These are phyloP conservation scores for Botia almorhae DNA, from an alignment of 2,797 vertebrate species.

Conservation along the genomic window DNA sequence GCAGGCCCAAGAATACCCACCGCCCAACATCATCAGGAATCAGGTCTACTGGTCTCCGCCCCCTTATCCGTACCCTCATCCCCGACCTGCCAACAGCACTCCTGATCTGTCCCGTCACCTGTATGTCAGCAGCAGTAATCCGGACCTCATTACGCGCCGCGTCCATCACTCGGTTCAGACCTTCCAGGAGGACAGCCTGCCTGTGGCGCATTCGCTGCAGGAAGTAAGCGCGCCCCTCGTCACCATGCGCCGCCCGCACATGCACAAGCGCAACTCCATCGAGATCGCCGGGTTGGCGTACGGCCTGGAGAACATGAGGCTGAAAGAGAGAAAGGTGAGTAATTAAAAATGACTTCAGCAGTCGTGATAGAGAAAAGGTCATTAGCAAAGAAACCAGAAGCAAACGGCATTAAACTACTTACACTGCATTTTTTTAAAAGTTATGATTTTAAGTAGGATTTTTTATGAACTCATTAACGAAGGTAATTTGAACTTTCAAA, in stretches of 20 bases:
- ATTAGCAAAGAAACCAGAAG: too few species aligned
- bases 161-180: slow-evolving; percentile 99
- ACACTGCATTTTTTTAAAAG: too few species aligned
- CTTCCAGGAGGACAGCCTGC: slow-evolving; percentile 97
- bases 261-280: slow-evolving; percentile 93
- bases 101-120: slow-evolving; percentile 94
- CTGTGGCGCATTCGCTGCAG: slow-evolving; percentile 95
- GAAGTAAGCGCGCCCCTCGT: slow-evolving; percentile 94
- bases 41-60: slow-evolving; percentile 95
- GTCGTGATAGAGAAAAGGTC: too few species aligned
- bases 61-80: slow-evolving; percentile 86
- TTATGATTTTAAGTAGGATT: too few species aligned
- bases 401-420: too few species aligned
- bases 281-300: slow-evolving; percentile 90
- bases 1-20: slow-evolving; percentile 92
- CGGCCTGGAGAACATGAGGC: slow-evolving; percentile 86
- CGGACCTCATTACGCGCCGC: slow-evolving; percentile 91
- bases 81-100: slow-evolving; percentile 95
- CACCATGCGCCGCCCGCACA: slow-evolving; percentile 78
- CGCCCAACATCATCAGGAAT: slow-evolving; percentile 93
- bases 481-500: too few species aligned
- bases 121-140: slow-evolving; percentile 95
- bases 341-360: too few species aligned
- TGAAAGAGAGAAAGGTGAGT: slow-evolving; percentile 86
- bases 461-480: too few species aligned